phyloP scores from a whole-genome alignment of 2,113 vertebrate genomes.

The Clarias gariepinus region DNA sequence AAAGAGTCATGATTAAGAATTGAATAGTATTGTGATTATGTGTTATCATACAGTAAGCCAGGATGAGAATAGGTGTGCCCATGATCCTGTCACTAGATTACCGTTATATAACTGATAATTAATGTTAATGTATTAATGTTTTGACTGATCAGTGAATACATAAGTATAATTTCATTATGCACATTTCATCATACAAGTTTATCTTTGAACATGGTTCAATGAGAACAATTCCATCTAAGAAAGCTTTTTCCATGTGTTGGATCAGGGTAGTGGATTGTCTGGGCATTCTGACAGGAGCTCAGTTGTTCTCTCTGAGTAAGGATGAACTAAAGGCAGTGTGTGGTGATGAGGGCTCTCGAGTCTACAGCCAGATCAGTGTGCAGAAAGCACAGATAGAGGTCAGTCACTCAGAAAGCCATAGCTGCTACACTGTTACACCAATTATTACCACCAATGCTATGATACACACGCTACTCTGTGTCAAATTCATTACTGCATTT shows the following conservation, averaged over 20 bases:
- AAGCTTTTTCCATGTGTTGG: neutral
- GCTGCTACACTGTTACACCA: neutral
- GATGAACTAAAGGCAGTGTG: constrained; percentile 83
- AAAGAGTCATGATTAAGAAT: neutral
- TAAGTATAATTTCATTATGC: neutral
- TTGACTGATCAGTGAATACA: too few species aligned
- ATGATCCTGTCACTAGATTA: too few species aligned
- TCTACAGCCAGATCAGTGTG: constrained; percentile 83
- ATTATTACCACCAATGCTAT: neutral
- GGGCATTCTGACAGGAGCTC: constrained; percentile 79
- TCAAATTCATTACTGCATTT: neutral
- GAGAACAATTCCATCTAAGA: neutral
- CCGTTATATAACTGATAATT: too few species aligned
- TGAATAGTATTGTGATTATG: too few species aligned
- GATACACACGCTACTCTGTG: neutral
- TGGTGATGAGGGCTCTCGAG: constrained; percentile 79
- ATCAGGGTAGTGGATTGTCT: constrained; percentile 78
- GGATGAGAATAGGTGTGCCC: too few species aligned
- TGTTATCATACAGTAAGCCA: too few species aligned
- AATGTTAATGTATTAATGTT: too few species aligned
- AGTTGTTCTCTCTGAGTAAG: constrained; percentile 85
- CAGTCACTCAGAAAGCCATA: neutral
- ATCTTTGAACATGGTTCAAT: neutral
- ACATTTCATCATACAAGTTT: neutral
- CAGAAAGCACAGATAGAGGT: constrained; percentile 79